These are phyloP conservation scores for Hirtodrosophila duncani DNA, from an alignment of 2,888 invertebrate species.

Conservation along the genomic window DNA sequence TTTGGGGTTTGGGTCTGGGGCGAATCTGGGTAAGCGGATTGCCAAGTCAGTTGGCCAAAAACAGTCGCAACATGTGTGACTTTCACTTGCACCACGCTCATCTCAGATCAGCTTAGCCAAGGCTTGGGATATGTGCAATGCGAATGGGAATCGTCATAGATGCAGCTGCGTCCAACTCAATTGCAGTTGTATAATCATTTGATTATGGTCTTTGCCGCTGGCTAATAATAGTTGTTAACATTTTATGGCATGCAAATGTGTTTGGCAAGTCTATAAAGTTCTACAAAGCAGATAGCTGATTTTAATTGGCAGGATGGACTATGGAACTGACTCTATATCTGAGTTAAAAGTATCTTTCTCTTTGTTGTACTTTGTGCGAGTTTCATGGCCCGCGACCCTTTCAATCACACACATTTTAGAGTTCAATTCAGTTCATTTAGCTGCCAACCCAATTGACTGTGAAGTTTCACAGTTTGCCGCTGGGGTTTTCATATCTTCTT, in stretches of 20 bases:
- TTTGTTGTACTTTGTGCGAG: background rate
- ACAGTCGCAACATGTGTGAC: slow-evolving; percentile 25
- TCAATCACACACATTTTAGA: slow-evolving; percentile 27
- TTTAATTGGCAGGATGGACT: slow-evolving; percentile 5
- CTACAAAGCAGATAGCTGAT: slow-evolving; percentile 13
- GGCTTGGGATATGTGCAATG: no score
- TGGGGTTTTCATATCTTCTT: slow-evolving; percentile 18
- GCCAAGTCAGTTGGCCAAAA: slow-evolving; percentile 47
- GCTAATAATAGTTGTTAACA: slow-evolving; percentile 30
- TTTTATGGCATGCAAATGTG: slow-evolving; percentile 7
- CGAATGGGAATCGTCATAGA: slow-evolving; percentile 34
- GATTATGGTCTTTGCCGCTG: slow-evolving; percentile 20
- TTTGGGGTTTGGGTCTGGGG: background rate
- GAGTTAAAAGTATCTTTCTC: background rate
- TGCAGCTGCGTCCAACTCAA: slow-evolving; percentile 28
- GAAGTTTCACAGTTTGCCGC: slow-evolving; percentile 25
- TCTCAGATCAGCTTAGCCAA: slow-evolving; percentile 19
- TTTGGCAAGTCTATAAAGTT: slow-evolving; percentile 17
- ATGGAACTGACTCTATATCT: background rate
- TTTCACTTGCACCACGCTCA: slow-evolving; percentile 44
- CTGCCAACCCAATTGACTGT: slow-evolving; percentile 42
- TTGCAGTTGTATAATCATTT: slow-evolving; percentile 47
- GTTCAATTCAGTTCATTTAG: slow-evolving; percentile 10
- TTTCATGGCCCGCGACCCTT: slow-evolving; percentile 4
- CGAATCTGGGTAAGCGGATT: slow-evolving; percentile 53